Evolutionary conservation across 2,888 invertebrate species (phyloP).

Genomic region (Plebejus melissa): DNA sequence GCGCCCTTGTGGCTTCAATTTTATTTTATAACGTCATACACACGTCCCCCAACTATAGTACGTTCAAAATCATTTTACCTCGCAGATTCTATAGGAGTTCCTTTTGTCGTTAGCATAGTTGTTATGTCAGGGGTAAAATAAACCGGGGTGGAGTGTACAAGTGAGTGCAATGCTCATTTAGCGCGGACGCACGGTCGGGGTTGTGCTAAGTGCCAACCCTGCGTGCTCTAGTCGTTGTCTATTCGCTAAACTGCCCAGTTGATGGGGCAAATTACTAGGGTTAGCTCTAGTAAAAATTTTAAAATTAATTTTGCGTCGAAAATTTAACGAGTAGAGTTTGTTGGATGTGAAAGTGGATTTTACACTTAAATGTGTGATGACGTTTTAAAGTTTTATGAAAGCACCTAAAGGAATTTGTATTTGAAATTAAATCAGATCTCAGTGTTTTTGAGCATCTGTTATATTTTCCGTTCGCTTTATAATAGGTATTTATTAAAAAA

Average conservation of each 20-base stretch:
- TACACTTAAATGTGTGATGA: neutral
- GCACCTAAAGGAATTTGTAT: neutral
- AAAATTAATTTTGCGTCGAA: neutral
- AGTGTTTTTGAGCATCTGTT: neutral
- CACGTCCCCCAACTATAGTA: constrained; percentile 60
- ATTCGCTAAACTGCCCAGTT: constrained; percentile 60
- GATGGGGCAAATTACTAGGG: constrained; percentile 68
- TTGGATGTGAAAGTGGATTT: neutral
- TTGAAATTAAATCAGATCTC: neutral
- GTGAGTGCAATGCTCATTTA: constrained; percentile 35
- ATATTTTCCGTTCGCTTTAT: neutral
- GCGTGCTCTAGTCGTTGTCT: constrained; percentile 58
- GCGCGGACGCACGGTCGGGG: constrained; percentile 42
- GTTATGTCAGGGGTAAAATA: neutral
- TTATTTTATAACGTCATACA: constrained; percentile 78
- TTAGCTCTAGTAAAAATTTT: constrained; percentile 30
- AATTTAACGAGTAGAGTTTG: neutral
- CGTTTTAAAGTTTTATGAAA: neutral
- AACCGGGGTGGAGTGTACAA: constrained; percentile 34
- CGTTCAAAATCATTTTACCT: neutral
- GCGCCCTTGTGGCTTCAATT: constrained; percentile 74
- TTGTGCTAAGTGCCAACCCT: constrained; percentile 47
- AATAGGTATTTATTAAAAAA: neutral
- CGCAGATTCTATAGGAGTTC: neutral
- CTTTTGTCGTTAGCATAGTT: neutral